Conservation (phyloP, 2,888 invertebrate genomes). For the Drosophila buzzatii region DNA sequence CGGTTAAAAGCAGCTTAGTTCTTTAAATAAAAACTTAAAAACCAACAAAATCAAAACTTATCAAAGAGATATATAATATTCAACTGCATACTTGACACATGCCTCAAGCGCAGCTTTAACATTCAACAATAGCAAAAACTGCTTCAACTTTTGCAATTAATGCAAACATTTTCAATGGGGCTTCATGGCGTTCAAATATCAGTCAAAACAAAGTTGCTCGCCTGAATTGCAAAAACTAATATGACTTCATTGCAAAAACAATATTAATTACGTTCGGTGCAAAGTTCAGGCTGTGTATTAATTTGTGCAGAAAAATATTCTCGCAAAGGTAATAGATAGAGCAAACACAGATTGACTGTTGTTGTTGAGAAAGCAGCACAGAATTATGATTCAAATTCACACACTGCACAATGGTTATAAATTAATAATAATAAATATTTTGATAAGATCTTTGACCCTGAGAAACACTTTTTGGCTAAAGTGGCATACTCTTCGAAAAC, state of each 20-base stretch:
- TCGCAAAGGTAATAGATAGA: not conserved
- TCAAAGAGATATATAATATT: not conserved
- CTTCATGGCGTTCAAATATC: not conserved
- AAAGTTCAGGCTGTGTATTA: constrained; percentile 5
- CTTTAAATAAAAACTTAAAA: not conserved
- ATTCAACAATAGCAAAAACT: not conserved
- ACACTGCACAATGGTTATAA: too few species aligned
- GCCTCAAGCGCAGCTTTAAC: not conserved
- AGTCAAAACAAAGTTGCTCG: not conserved
- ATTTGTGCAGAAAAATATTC: not conserved
- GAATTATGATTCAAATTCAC: not conserved
- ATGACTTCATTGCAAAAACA: constrained; percentile 6
- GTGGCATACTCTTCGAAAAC: too few species aligned
- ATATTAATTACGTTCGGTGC: not conserved
- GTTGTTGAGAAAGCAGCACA: not conserved
- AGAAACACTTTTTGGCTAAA: too few species aligned
- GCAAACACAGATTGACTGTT: not conserved
- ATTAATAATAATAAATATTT: too few species aligned
- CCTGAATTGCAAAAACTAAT: constrained; percentile 4
- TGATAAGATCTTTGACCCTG: too few species aligned
- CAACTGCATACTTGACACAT: not conserved
- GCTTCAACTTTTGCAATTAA: constrained; percentile 12
- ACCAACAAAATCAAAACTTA: not conserved
- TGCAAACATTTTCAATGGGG: not conserved
- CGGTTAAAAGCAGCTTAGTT: constrained; percentile 39